Conservation (phyloP, 2,113 vertebrate genomes). For the Lepidothrix coronata region DNA sequence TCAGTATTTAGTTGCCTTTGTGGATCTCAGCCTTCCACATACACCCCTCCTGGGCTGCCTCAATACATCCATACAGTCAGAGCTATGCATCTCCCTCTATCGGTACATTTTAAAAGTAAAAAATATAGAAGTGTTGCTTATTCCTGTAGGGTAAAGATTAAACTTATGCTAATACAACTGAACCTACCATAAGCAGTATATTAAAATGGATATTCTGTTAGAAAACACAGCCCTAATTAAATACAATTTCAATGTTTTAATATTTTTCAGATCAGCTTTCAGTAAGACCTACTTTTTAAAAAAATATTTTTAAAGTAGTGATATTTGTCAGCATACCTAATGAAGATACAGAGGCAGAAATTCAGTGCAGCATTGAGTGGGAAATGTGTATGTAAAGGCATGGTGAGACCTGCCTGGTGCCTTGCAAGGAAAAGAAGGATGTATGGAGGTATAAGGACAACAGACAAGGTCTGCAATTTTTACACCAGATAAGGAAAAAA, state of each 20-base stretch:
- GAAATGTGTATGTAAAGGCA: neutral
- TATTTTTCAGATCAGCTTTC: neutral
- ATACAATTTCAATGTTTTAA: neutral
- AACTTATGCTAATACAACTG: neutral
- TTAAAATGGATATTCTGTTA: neutral
- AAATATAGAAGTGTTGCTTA: neutral
- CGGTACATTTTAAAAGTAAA: neutral
- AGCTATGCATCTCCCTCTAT: neutral
- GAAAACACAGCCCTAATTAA: neutral
- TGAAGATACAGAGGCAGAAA: neutral
- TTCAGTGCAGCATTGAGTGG: neutral
- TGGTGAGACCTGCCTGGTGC: neutral
- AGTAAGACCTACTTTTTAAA: neutral
- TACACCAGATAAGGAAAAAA: neutral
- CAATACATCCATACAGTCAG: neutral
- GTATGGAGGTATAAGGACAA: neutral
- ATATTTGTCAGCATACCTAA: neutral
- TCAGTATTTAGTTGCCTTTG: neutral
- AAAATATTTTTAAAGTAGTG: neutral
- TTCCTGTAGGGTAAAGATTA: neutral
- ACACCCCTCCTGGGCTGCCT: neutral
- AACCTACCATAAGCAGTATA: neutral
- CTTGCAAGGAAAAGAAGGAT: neutral
- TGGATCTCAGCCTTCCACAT: neutral
- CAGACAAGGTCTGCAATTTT: neutral